Base-by-base conservation (phyloP, 92 coral and sea anemone species). In the Galaxea fascicularis region DNA sequence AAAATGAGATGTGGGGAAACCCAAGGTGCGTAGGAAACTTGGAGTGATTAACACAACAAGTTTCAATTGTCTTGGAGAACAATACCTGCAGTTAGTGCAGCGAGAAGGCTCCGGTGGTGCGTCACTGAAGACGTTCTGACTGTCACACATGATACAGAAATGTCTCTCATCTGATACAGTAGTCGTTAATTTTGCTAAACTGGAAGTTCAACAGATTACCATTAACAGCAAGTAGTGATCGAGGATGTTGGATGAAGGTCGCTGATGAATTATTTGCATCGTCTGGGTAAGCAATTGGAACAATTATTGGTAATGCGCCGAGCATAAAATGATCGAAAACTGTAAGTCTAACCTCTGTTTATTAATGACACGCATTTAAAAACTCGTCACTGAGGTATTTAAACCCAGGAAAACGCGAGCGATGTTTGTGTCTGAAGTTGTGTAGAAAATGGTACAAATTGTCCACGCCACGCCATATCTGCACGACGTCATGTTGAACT, bases 281-380 rank as follows among this genome's bases (percentile, higher is more conserved):
- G 51, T 47, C 84, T 64, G 49, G 68, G 63, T 21, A 79, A 47
- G 65, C 72, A 47, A 47, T 47, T 66, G 74, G 63, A 18, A 9
- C 30, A 31, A 30, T 14, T 15, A 35, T 27, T 3, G 45, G 17
- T 31, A 29, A 64, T 18, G 8, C 25, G 44, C 65, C 20, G 63
- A 18, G 73, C 54, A 20, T 20, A 60, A 49, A 51, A 65, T 79
- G 18, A 51, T 65, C 35, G 14, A 51, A 10, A 18, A 10, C 49
- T 45, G 28, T 52, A 20, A 74, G n/a, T 45, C 47, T 21, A 66
- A 41, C 45, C 63, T 31, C 66, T 52, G 65, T 51, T 64, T 79
- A 67, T 65, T 27, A 53, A 18, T 41, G 47, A 28, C 49, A 52
- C 82, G 41, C 11, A 15, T 0, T 46, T 79, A 26, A 79, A 79